Evolutionary conservation across 2,797 vertebrate species (phyloP).

Genomic region (Halcyon smyrnensis): DNA sequence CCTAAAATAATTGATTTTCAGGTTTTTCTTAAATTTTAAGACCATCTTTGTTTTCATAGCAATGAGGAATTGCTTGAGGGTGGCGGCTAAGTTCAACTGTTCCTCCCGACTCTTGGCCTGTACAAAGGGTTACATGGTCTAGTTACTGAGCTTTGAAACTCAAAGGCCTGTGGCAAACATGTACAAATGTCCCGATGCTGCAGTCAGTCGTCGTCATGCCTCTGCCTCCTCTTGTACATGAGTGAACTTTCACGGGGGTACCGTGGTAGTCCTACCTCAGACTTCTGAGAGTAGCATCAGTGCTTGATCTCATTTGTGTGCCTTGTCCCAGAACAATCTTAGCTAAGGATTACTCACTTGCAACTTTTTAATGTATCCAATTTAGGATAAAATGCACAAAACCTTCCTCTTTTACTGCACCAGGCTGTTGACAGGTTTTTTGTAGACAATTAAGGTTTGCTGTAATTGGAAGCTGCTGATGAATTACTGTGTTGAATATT

Average conservation of each 20-base stretch:
- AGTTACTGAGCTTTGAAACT: neutral
- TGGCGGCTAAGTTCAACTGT: neutral
- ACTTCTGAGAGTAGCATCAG: neutral
- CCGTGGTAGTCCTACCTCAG: neutral
- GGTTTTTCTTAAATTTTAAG: neutral
- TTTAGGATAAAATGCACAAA: neutral
- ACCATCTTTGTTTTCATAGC: neutral
- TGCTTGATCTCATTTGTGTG: neutral
- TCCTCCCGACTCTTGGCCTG: neutral
- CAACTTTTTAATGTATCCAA: neutral
- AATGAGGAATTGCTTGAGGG: neutral
- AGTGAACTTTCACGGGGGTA: neutral
- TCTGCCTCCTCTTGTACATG: too few species aligned
- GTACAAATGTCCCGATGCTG: fast-evolving
- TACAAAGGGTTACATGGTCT: neutral
- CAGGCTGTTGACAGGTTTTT: neutral
- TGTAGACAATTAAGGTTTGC: neutral
- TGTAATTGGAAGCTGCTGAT: neutral
- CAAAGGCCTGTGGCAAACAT: neutral
- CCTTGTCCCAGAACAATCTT: slow-evolving; percentile 28
- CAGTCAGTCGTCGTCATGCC: neutral
- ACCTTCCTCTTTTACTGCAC: neutral
- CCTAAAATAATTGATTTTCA: neutral
- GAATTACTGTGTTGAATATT: neutral
- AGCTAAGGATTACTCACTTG: neutral